Conservation (phyloP, 2,797 vertebrate species). For the Petrocephalus sullivani region DNA sequence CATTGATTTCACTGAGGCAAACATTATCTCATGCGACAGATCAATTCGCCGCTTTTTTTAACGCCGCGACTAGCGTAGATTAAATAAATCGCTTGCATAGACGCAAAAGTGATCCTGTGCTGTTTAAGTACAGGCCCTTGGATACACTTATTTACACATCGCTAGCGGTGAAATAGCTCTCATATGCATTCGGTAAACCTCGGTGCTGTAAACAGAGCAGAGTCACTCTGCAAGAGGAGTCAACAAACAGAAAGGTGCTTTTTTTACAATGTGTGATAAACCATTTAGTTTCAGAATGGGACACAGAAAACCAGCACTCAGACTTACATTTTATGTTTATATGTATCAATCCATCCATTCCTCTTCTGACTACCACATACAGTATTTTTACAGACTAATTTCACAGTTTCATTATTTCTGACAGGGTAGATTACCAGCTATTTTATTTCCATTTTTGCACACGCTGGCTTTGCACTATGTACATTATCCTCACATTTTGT, state of each 20-base stretch:
- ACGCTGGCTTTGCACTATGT: neutral
- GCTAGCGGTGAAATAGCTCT: neutral
- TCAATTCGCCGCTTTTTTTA: neutral
- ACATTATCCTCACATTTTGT: neutral
- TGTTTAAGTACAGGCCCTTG: slow-evolving; percentile 9
- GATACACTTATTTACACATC: neutral
- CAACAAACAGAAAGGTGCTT: neutral
- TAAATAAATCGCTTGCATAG: neutral
- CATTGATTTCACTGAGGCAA: neutral
- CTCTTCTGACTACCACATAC: neutral
- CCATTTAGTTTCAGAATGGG: neutral
- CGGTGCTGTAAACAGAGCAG: neutral
- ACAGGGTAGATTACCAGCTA: neutral
- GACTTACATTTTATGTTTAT: neutral
- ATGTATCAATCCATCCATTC: neutral
- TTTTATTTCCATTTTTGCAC: neutral
- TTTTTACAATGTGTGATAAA: neutral
- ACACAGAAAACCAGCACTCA: neutral
- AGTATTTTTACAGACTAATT: neutral
- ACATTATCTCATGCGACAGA: neutral
- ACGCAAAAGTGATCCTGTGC: slow-evolving; percentile 26
- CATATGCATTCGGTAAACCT: neutral
- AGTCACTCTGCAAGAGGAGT: neutral
- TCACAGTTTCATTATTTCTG: neutral
- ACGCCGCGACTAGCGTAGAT: slow-evolving; percentile 10